phyloP scores from a whole-genome alignment of 2,888 invertebrate genomes.

The Trissonchulus sp. region DNA sequence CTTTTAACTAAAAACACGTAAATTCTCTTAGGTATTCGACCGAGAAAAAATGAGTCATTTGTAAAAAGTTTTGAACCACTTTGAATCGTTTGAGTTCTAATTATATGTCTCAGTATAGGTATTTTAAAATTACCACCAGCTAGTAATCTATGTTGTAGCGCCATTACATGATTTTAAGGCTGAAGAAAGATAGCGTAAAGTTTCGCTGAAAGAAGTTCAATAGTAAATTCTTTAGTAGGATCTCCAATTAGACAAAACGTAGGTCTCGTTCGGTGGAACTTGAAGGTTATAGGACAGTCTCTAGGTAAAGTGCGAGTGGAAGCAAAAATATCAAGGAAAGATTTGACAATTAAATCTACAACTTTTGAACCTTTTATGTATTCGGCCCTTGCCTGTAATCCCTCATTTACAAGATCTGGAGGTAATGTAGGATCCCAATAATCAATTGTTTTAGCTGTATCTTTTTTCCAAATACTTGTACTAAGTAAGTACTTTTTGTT shows the following conservation, averaged over 20 bases:
- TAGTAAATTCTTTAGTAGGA: neutral
- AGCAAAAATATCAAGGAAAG: neutral
- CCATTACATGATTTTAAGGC: neutral
- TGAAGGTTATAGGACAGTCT: neutral
- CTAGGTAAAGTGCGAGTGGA: neutral
- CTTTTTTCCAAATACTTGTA: neutral
- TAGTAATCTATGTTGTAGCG: slow-evolving; percentile 2
- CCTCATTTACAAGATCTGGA: neutral
- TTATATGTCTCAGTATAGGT: slow-evolving; percentile 8
- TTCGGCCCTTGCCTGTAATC: neutral
- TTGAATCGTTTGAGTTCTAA: slow-evolving; percentile 10
- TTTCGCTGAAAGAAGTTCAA: neutral
- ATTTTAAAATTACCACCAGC: neutral
- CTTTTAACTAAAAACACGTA: slow-evolving; percentile 19
- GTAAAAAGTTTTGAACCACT: no score
- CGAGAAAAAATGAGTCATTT: no score
- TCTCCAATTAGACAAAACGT: slow-evolving; percentile 14
- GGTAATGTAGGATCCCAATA: no score
- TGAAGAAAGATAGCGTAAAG: neutral
- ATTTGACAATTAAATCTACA: neutral
- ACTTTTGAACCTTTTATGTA: neutral
- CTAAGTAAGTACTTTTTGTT: neutral
- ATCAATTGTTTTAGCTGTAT: neutral
- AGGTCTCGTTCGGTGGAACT: neutral
- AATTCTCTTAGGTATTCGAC: slow-evolving; percentile 10